These are phyloP conservation scores for Pandemis cinnamomeana DNA, from an alignment of 2,888 invertebrate species.

Conservation along the genomic window DNA sequence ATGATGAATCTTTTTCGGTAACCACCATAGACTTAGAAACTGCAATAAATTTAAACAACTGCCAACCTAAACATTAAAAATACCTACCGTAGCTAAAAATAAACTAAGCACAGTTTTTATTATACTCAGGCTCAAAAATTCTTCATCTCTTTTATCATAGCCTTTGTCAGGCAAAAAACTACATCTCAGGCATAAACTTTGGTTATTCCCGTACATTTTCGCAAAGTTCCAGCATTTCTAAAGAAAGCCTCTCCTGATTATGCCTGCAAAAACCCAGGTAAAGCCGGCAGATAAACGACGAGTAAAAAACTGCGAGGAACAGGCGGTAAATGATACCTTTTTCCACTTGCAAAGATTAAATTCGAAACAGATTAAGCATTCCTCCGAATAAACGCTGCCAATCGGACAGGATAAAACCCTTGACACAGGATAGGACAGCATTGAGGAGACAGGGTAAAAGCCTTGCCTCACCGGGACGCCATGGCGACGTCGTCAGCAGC, in stretches of 20 bases:
- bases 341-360: background rate
- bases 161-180: background rate
- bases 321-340: constrained; percentile 15
- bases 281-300: constrained; percentile 25
- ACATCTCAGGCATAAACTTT: constrained; percentile 9
- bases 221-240: constrained; percentile 27
- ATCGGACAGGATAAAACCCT: too few species aligned
- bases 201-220: constrained; percentile 27
- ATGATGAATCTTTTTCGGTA: too few species aligned
- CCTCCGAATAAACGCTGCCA: background rate
- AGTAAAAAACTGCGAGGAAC: constrained; percentile 19
- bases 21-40: too few species aligned
- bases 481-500: too few species aligned
- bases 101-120: background rate
- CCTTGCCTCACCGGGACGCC: too few species aligned
- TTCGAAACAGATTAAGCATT: background rate
- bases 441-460: too few species aligned
- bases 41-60: too few species aligned
- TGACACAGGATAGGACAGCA: too few species aligned
- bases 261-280: constrained; percentile 22
- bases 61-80: too few species aligned
- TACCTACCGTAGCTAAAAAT: too few species aligned
- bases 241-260: constrained; percentile 23
- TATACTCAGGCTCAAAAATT: background rate
- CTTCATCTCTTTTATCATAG: background rate